Base-by-base conservation (phyloP, 2,797 vertebrate genomes). In the Lithobates pipiens region DNA sequence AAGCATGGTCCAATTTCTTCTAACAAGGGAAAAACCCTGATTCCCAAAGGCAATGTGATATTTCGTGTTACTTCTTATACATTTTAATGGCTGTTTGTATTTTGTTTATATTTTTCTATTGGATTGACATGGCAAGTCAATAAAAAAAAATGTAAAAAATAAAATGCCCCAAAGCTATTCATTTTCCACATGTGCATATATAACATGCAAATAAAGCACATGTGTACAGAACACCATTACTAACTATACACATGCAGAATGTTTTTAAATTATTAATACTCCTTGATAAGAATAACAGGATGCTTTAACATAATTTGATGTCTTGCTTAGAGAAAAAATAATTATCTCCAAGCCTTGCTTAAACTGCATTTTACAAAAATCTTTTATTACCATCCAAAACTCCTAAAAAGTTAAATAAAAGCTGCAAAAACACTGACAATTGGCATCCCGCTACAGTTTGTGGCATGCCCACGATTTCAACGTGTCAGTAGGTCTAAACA, bases 401-500 rank as follows among this genome's bases (percentile, higher is more conserved):
- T 80, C 46, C 23, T 21, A 46, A 36, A 25, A 57, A 32, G 29
- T 39, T 29, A 32, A 50, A 29, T 25, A 68, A 63, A 68, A 11
- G 36, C 77, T 78, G 77, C n/a, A n/a, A 32, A 44, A 27, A 1
- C 15, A 25, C 34, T 36, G 16, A 5, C 10, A 13, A 29, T 39
- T 69, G 77, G 29, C 65, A 80, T 42, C 25, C 27, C 10, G 8
- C 44, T 57, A 25, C n/a, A 23, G 11, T 71, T 57, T 57, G 44
- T 27, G 9, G 69, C 67, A 23, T 80, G 29, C 29, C 70, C 23
- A 68, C 68, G 10, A 36, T 61, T 10, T 65, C 63, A 54, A 18
- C 13, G n/a, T 77, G 44, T 76, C 85, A 77, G 74, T 10, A 29
- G 11, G 65, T 29, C 57, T 73, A 73, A 82, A 44, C 54, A 29